Conservation (phyloP, 1,140 invertebrate genomes). For the Arctopsyche grandis region DNA sequence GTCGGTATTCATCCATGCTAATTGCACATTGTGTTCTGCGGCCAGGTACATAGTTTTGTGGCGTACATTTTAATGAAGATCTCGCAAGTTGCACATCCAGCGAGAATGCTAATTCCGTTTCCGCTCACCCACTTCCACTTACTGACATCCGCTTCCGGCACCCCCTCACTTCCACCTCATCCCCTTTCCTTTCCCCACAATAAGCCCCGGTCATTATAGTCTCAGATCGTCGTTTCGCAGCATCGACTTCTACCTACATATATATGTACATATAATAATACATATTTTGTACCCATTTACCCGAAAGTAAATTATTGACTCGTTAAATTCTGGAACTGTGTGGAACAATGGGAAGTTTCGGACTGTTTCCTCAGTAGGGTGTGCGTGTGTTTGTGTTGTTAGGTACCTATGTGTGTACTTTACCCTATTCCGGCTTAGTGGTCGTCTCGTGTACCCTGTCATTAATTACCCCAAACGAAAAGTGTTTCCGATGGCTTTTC, state of each 20-base stretch:
- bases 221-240: too few relatives aligned
- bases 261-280: too few relatives aligned
- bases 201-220: not conserved
- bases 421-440: too few relatives aligned
- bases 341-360: too few relatives aligned
- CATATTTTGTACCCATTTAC: too few relatives aligned
- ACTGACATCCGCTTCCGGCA: not conserved
- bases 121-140: slow-evolving; percentile 1
- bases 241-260: too few relatives aligned
- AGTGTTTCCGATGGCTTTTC: slow-evolving; percentile 11
- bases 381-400: too few relatives aligned
- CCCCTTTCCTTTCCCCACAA: not conserved
- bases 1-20: too few relatives aligned
- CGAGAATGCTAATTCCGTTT: slow-evolving; percentile 38
- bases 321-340: too few relatives aligned
- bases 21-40: slow-evolving; percentile 4
- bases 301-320: too few relatives aligned
- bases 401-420: too few relatives aligned
- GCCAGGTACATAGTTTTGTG: not conserved
- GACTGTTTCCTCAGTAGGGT: too few relatives aligned
- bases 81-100: not conserved
- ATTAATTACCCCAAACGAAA: slow-evolving; percentile 10
- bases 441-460: not conserved
- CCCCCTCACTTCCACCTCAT: not conserved
- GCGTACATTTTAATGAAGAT: slow-evolving; percentile 37